These are phyloP conservation scores for Mesoclemmys tuberculata DNA, from an alignment of 2,113 vertebrate species.

Conservation along the genomic window DNA sequence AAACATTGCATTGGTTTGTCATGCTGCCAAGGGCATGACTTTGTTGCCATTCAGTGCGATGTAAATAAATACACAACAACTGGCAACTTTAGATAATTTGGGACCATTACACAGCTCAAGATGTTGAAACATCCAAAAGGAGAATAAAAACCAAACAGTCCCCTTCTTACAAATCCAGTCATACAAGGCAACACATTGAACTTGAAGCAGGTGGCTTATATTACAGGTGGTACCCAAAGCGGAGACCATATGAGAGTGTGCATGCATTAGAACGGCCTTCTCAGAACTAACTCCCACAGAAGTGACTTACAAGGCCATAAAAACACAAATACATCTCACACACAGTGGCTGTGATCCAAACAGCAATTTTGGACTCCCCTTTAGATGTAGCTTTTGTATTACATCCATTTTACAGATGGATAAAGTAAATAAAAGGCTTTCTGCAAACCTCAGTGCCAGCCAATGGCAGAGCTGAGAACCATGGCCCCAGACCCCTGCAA, in stretches of 20 bases:
- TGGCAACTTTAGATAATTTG: fast-evolving
- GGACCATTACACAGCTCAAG: background rate
- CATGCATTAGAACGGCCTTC: background rate
- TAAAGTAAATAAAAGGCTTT: background rate
- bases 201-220: background rate
- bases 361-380: background rate
- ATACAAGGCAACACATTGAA: background rate
- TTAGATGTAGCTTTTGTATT: background rate
- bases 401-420: background rate
- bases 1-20: background rate
- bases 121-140: fast-evolving
- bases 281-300: background rate
- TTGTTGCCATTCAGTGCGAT: background rate
- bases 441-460: background rate
- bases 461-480: background rate
- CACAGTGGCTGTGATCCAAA: background rate
- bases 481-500: background rate
- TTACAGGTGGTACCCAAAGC: background rate
- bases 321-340: background rate
- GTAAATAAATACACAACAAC: background rate
- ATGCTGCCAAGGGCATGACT: background rate
- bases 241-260: background rate
- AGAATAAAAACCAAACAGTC: background rate
- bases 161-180: background rate
- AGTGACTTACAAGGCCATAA: background rate